These are phyloP conservation scores for Nasonia longicornis DNA, from an alignment of 1,140 invertebrate species.

Conservation along the genomic window DNA sequence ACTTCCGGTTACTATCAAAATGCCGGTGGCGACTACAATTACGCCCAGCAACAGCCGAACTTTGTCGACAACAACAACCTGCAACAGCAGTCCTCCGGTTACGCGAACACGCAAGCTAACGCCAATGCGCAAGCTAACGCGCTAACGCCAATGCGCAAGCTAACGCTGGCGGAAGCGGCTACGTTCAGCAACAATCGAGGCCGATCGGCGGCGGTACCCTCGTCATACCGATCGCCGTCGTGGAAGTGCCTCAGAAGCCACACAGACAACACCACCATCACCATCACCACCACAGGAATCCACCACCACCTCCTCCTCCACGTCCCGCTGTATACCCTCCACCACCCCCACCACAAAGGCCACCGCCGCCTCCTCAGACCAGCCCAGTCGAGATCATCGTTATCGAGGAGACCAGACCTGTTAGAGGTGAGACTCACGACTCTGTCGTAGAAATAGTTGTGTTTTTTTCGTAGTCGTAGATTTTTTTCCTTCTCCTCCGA, in stretches of 20 bases:
- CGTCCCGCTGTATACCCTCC: background rate
- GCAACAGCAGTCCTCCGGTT: background rate
- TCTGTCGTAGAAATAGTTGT: background rate
- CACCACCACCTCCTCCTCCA: background rate
- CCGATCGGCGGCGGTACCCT: constrained; percentile 28
- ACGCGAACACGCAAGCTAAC: constrained; percentile 30
- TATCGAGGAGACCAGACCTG: constrained; percentile 46
- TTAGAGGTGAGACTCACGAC: constrained; percentile 22
- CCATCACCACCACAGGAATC: constrained; percentile 4
- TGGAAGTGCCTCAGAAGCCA: constrained; percentile 5
- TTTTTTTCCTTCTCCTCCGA: no score
- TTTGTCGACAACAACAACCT: constrained; percentile 30
- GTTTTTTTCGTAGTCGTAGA: background rate
- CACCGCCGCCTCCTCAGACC: constrained; percentile 39
- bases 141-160: constrained; percentile 40
- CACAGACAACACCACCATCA: constrained; percentile 5
- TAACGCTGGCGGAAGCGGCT: constrained; percentile 37
- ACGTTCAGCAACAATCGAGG: constrained; percentile 22
- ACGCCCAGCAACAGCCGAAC: background rate
- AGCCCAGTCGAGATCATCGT: constrained; percentile 51
- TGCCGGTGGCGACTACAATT: background rate
- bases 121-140: constrained; percentile 45
- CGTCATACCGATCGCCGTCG: constrained; percentile 17
- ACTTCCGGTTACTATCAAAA: background rate
- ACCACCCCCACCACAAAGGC: background rate